Base-by-base conservation (phyloP, 2,113 vertebrate species). In the Scopus umbretta region DNA sequence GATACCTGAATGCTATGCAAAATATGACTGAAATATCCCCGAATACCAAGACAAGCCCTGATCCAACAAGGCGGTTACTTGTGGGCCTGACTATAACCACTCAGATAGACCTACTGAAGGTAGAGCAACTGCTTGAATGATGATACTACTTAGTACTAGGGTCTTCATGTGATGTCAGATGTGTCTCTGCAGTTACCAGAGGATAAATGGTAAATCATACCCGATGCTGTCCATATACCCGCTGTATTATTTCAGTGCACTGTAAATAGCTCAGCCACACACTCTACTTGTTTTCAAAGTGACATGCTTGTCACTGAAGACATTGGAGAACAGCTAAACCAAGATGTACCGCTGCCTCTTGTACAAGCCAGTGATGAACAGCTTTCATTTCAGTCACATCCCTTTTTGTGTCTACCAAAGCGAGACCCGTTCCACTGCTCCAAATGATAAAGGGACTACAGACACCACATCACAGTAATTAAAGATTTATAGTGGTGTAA, bases 401-500 rank as follows among this genome's bases (percentile, higher is more conserved):
- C 55, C 55, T 13, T 81, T 94, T 91, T 87, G 20, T 58, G 27
- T 45, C 81, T 80, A 19, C 38, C 5, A 1, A 12, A 61, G 56
- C 4, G 7, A 76, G 52, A 95, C 42, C 38, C 68, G 32, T 83
- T 88, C 58, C 32, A n/a, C 55, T 90, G 32, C 43, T 73, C 66
- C 0, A 0, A 75, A 55, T 55, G n/a, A 85, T 61, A 94, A 94
- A 94, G 32, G 20, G 14, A 80, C 66, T 85, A 32, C n/a, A 80
- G 88, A 80, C 61, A 94, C 8, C 40, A 21, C 23, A 86, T n/a
- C 66, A 47, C 38, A 68, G 43, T 18, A 88, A 70, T 78, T 66
- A 95, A 96, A 96, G 81, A 95, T 88, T 91, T 76, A 94, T 61
- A 34, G 56, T 45, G 58, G 21, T 7, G 1, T 92, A 90, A 97